Evolutionary conservation across 1,140 invertebrate genomes (phyloP).

Genomic region (Drosophila mojavensis): DNA sequence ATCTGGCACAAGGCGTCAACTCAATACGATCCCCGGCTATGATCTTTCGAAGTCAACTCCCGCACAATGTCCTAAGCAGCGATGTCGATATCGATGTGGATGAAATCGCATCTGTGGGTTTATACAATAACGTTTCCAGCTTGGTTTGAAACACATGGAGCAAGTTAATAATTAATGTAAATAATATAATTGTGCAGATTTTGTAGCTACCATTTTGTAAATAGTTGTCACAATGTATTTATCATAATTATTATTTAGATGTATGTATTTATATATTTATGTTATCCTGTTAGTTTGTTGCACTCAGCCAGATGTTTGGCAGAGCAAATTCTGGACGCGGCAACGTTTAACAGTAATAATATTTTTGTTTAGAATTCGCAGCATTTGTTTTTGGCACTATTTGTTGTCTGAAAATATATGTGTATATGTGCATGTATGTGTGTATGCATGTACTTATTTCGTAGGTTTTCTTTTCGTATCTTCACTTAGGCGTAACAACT

Average conservation of each 20-base stretch:
- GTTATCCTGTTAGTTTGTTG: constrained; percentile 25
- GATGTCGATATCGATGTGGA: constrained; percentile 53
- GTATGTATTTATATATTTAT: constrained; percentile 9
- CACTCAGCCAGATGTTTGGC: constrained; percentile 20
- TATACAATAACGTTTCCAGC: constrained; percentile 73
- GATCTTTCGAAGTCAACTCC: constrained; percentile 19
- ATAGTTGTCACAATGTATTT: constrained; percentile 65
- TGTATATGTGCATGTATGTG: constrained; percentile 15
- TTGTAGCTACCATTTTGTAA: constrained; percentile 49
- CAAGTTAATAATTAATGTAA: constrained; percentile 8
- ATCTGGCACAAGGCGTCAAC: constrained; percentile 1
- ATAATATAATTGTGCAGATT: constrained; percentile 25
- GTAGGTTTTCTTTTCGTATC: constrained; percentile 17
- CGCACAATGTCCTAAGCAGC: constrained; percentile 37
- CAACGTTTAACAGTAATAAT: constrained; percentile 5
- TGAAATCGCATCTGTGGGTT: constrained; percentile 53
- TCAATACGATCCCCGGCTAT: constrained; percentile 16
- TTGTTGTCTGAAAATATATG: constrained; percentile 36
- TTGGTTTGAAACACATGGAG: constrained; percentile 46
- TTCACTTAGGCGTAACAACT: constrained; percentile 25
- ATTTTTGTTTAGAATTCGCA: constrained; percentile 18
- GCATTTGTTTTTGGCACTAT: constrained; percentile 45
- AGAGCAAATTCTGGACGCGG: constrained; percentile 13
- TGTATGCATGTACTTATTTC: constrained; percentile 24
- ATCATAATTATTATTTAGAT: constrained; percentile 50